These are phyloP conservation scores for Oedothorax gibbosus DNA, from an alignment of 1,140 invertebrate species.

Conservation along the genomic window DNA sequence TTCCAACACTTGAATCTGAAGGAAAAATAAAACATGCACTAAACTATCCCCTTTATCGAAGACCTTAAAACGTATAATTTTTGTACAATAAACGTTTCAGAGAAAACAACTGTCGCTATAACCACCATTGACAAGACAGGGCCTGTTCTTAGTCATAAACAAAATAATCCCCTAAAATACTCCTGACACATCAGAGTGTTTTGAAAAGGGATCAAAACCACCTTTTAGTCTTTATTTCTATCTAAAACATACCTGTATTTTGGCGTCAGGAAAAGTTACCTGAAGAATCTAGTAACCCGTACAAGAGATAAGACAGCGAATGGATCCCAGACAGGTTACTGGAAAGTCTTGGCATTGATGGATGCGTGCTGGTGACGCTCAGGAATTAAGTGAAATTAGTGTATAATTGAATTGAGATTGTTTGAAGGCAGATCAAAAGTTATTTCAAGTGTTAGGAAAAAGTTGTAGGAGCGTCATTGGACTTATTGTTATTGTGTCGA, in stretches of 20 bases:
- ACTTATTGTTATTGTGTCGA: too few species aligned
- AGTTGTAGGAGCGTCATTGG: too few species aligned
- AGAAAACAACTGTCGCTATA: too few species aligned
- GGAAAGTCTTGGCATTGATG: constrained; percentile 19
- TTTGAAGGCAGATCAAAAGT: too few species aligned
- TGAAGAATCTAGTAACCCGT: neutral
- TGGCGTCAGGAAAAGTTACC: constrained; percentile 5
- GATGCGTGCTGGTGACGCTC: constrained; percentile 28
- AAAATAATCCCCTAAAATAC: constrained; percentile 10
- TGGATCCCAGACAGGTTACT: constrained; percentile 29
- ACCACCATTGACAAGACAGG: neutral
- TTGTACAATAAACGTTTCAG: too few species aligned
- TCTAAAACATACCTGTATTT: constrained; percentile 24
- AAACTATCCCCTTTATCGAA: too few species aligned
- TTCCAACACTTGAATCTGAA: too few species aligned
- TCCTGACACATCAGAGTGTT: constrained; percentile 8
- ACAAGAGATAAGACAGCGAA: constrained; percentile 4
- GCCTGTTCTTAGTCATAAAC: constrained; percentile 7
- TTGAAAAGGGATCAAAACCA: neutral
- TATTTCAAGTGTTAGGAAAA: too few species aligned
- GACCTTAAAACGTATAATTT: too few species aligned
- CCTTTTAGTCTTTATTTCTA: constrained; percentile 18
- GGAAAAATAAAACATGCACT: too few species aligned
- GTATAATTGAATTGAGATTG: constrained; percentile 35
- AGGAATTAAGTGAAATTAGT: constrained; percentile 31